Evolutionary conservation across 2,888 invertebrate genomes (phyloP), one percentile per base, ranked within the genome.

Genomic region (Ophonus ardosiacus): DNA sequence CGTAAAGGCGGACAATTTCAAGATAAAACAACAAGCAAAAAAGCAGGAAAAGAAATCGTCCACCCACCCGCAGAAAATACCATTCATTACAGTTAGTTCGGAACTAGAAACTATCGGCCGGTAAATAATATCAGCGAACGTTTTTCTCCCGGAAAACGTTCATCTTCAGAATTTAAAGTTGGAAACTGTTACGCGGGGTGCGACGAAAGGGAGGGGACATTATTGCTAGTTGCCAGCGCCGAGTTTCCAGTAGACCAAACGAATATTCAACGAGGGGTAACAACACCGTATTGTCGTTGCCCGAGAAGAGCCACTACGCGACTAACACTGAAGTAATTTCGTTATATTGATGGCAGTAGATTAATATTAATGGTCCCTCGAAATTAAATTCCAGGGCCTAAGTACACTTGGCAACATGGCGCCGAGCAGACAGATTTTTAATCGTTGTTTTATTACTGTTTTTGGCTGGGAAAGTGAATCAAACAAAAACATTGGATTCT

Each of bases 311-410:
- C 63, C 43, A 78, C 63, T 84, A 15, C 8, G 7, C 56, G 68
- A 40, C 51, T 79, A 84, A 84, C 84, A 84, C 85, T 87, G 86
- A 86, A 89, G 90, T 89, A 90, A 90, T 90, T 90, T 90, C 89
- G 90, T 89, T 89, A 90, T 90, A 90, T 90, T 90, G 90, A 90
- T 90, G 90, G 90, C 89, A 90, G 90, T 90, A 90, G 90, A 90
- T 90, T 90, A 90, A 90, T 90, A 90, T 90, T 90, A 90, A 90
- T 90, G 90, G 90, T 90, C 89, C 89, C 88, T 85, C 89, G 88
- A 90, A 90, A 90, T 90, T 89, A 90, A 90, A 90, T 90, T 90
- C 90, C 90, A 87, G 85, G 65, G 88, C 88, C 89, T 88, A 89
- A 89, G 89, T 89, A 89, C 89, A 88, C 87, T 88, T 89, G 87